phyloP scores from a whole-genome alignment of 2,113 vertebrate species.

The Solenodon paradoxus region DNA sequence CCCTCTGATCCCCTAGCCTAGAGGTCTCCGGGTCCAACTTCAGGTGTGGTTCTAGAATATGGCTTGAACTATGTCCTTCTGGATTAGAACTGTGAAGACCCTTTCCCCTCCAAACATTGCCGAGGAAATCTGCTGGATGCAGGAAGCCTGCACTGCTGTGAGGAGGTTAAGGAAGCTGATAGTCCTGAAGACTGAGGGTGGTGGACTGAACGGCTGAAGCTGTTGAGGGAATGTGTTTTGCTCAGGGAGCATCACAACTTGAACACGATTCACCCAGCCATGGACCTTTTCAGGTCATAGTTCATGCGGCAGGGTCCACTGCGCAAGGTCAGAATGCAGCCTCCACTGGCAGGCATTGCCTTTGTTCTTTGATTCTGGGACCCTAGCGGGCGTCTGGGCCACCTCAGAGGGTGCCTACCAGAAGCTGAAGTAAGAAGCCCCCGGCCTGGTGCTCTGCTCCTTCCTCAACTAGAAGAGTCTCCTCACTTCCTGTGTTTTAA shows the following conservation, averaged over 20 bases:
- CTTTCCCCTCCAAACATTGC: not conserved
- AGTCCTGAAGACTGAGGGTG: accelerated
- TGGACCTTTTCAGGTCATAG: not conserved
- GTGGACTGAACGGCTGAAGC: not conserved
- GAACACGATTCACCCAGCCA: not conserved
- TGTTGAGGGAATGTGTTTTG: accelerated
- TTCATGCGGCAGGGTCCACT: not conserved
- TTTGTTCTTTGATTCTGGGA: not conserved
- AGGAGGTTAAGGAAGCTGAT: not conserved
- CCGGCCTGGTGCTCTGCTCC: not conserved
- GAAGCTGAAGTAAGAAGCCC: not conserved
- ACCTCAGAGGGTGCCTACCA: not conserved
- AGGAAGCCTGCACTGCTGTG: not conserved
- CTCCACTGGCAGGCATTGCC: too few relatives aligned
- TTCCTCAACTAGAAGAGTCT: accelerated
- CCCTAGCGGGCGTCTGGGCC: accelerated
- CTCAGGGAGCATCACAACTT: not conserved
- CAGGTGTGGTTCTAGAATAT: not conserved
- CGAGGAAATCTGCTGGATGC: not conserved
- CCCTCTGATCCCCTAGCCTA: not conserved
- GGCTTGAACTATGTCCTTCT: not conserved
- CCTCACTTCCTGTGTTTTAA: not conserved
- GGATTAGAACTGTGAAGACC: not conserved
- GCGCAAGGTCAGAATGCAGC: not conserved
- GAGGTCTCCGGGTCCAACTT: not conserved